A percentile compares a stretch with the other conserved stretches of the same genome.
phyloP scores from a whole-genome alignment of 2,113 vertebrate species.

The Phrynocephalus versicolor region DNA sequence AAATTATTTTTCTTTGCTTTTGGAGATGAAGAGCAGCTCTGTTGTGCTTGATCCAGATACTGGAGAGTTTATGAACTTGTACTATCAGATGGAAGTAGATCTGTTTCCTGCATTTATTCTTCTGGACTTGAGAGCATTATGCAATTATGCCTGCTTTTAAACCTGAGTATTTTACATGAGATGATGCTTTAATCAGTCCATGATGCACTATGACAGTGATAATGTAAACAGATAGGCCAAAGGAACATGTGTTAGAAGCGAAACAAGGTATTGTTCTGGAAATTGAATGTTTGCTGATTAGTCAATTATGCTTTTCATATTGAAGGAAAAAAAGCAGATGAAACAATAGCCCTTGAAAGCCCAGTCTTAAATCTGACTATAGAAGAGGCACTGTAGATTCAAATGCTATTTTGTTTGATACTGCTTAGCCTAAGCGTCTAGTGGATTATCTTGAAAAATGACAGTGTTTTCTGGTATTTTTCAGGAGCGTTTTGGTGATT shows the following conservation, averaged over 20 bases:
- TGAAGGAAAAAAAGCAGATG: neutral
- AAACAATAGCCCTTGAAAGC: neutral
- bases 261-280: constrained; percentile 67
- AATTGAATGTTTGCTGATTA: constrained; percentile 62
- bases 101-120: constrained; percentile 77
- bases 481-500: neutral
- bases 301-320: constrained; percentile 15
- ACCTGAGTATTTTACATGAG: constrained; percentile 78
- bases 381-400: neutral
- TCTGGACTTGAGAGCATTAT: constrained; percentile 76
- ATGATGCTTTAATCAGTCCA: constrained; percentile 71
- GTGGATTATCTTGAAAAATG: neutral
- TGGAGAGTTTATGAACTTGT: constrained; percentile 69
- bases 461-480: neutral
- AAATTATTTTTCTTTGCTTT: constrained; percentile 30
- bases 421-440: neutral
- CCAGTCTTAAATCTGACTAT: neutral
- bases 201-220: constrained; percentile 77
- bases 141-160: constrained; percentile 81
- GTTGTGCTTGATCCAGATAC: constrained; percentile 63
- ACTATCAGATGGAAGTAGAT: constrained; percentile 77
- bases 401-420: neutral
- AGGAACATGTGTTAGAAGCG: constrained; percentile 69
- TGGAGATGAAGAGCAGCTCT: constrained; percentile 38
- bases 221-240: constrained; percentile 75